Evolutionary conservation across 2,888 invertebrate species (phyloP).

Genomic region (Ypsolopha sequella): DNA sequence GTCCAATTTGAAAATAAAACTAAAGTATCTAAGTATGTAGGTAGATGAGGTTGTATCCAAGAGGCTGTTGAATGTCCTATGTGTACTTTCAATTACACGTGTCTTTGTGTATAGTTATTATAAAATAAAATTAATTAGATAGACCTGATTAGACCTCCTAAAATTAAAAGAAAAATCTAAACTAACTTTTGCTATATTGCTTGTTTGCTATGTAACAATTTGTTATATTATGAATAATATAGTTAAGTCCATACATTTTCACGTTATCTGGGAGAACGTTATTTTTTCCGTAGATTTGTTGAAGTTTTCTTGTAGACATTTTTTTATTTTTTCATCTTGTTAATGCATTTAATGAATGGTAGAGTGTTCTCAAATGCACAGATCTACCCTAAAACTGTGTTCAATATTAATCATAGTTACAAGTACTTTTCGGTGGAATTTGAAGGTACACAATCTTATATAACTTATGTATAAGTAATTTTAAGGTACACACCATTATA

Average conservation of each 20-base stretch:
- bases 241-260: too few species aligned
- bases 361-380: slow-evolving; percentile 25
- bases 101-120: not conserved
- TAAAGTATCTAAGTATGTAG: slow-evolving; percentile 23
- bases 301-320: not conserved
- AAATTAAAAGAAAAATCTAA: not conserved
- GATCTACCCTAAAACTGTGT: slow-evolving; percentile 42
- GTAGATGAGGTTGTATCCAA: slow-evolving; percentile 42
- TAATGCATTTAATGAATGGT: not conserved
- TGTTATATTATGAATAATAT: too few species aligned
- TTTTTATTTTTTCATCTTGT: not conserved
- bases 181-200: not conserved
- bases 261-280: too few species aligned
- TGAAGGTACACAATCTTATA: too few species aligned
- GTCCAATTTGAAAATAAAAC: too few species aligned
- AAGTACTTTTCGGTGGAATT: not conserved
- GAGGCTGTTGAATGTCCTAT: slow-evolving; percentile 34
- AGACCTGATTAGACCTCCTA: too few species aligned
- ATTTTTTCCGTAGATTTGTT: too few species aligned
- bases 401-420: slow-evolving; percentile 27
- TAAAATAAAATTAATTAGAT: too few species aligned
- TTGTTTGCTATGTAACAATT: too few species aligned
- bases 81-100: not conserved
- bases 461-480: too few species aligned
- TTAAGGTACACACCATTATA: too few species aligned